Base-by-base conservation (phyloP, 2,113 vertebrate genomes). In the Elephantulus edwardii region DNA sequence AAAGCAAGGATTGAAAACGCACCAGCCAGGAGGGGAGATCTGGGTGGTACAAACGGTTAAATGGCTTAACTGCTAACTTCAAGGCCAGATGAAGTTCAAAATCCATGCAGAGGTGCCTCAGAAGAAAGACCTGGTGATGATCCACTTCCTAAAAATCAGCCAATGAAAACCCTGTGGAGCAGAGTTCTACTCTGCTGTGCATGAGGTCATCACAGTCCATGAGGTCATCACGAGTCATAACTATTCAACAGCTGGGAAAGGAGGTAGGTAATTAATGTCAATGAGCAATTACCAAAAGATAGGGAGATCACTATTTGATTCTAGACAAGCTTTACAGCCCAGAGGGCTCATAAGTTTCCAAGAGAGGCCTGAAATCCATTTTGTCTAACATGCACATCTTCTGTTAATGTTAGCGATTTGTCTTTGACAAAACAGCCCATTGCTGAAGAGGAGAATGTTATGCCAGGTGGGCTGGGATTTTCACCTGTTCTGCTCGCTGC, bases 301-400 rank as follows among this genome's bases (percentile, higher is more conserved):
- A 28, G 50, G 35, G 38, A 33, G 20, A 26, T 44, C 33, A 48
- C 40, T 40, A 58, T 2, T 40, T 3, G 5, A 35, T 30, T 19
- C 64, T 20, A 58, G 48, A 12, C 66, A 58, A 14, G 33, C 44
- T 33, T 28, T 38, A 14, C 22, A 48, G 13, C 40, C 52, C 71
- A 38, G 66, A 78, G 26, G 92, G 44, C 11, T 8, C 28, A 30
- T 60, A 22, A 22, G 50, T 74, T 72, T 77, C 75, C 68, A 56
- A 66, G 33, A 56, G 78, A 91, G 12, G 30, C 40, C 44, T 42
- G 22, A 42, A 71, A 58, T 20, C 16, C 2, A 14, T 35, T 72
- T 83, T 30, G n/a, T 86, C 62, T 76, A 88, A 74, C 19, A 42
- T 66, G 52, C 83, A 83, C 48, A n/a, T 82, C 42, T 82, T 54